A percentile compares a stretch with the other conserved stretches of the same genome.
Evolutionary conservation across 2,888 invertebrate genomes (phyloP).

Genomic region (Trachelus troglodyta): DNA sequence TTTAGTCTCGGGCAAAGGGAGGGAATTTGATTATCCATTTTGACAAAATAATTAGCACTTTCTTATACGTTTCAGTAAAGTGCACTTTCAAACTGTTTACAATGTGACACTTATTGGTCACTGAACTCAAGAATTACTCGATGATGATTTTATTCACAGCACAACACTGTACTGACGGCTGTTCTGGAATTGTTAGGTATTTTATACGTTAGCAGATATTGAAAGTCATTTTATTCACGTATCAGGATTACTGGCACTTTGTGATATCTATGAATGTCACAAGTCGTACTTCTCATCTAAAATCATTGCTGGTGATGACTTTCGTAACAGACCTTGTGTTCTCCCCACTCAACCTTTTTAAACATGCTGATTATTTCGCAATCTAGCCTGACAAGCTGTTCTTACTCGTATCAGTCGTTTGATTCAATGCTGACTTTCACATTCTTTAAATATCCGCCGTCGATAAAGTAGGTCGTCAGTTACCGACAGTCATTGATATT

Average conservation of each 20-base stretch:
- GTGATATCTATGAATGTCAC: not conserved
- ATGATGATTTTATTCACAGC: not conserved
- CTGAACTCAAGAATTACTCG: not conserved
- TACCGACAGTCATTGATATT: not conserved
- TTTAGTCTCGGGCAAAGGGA: constrained; percentile 33
- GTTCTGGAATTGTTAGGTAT: not conserved
- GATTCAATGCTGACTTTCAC: not conserved
- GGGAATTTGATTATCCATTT: not conserved
- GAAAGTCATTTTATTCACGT: not conserved
- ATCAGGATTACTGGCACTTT: not conserved
- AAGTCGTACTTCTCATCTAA: not conserved
- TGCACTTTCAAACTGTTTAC: not conserved
- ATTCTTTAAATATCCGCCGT: not conserved
- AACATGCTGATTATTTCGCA: not conserved
- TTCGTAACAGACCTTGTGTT: not conserved
- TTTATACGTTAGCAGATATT: not conserved
- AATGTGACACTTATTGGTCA: not conserved
- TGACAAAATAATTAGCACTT: not conserved
- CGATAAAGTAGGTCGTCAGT: not conserved
- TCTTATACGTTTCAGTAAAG: not conserved
- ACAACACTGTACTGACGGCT: not conserved
- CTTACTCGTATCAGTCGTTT: not conserved
- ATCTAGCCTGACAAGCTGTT: not conserved
- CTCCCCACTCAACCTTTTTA: not conserved
- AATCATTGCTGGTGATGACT: not conserved